Evolutionary conservation across 2,797 vertebrate species (phyloP).

Genomic region (Channa striata): DNA sequence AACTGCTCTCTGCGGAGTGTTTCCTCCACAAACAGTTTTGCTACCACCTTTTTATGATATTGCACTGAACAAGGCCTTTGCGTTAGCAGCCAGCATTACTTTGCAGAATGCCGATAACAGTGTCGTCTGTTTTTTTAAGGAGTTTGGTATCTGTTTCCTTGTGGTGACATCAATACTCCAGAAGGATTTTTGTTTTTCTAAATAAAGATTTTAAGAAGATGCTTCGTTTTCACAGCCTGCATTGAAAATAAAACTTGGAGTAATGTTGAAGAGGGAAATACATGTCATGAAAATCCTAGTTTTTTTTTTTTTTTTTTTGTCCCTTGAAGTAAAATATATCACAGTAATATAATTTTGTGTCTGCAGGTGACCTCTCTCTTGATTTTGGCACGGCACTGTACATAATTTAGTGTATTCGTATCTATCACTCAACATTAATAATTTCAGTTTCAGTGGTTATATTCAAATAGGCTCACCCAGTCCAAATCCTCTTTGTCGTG

Average conservation of each 20-base stretch:
- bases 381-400: conserved; percentile 77
- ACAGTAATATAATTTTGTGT: conserved; percentile 71
- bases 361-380: conserved; percentile 51
- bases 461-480: conserved; percentile 59
- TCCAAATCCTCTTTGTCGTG: conserved; percentile 54
- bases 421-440: conserved; percentile 56
- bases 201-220: conserved; percentile 39
- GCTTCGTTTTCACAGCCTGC: conserved; percentile 57
- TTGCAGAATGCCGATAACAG: conserved; percentile 73
- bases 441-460: conserved; percentile 55
- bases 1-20: conserved; percentile 6
- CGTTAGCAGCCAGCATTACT: conserved; percentile 74
- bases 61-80: conserved; percentile 78
- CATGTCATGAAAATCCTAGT: conserved; percentile 90
- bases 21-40: conserved; percentile 29
- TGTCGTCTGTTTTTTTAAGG: conserved; percentile 50
- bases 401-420: conserved; percentile 61
- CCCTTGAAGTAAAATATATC: conserved; percentile 71
- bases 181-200: conserved; percentile 13
- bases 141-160: conserved; percentile 35
- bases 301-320: conserved; percentile 34
- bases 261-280: conserved; percentile 41
- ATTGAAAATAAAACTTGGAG: conserved; percentile 44
- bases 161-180: conserved; percentile 45
- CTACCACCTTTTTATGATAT: conserved; percentile 67